Base-by-base conservation (phyloP, 2,113 vertebrate genomes). In the Xiphophorus couchianus region DNA sequence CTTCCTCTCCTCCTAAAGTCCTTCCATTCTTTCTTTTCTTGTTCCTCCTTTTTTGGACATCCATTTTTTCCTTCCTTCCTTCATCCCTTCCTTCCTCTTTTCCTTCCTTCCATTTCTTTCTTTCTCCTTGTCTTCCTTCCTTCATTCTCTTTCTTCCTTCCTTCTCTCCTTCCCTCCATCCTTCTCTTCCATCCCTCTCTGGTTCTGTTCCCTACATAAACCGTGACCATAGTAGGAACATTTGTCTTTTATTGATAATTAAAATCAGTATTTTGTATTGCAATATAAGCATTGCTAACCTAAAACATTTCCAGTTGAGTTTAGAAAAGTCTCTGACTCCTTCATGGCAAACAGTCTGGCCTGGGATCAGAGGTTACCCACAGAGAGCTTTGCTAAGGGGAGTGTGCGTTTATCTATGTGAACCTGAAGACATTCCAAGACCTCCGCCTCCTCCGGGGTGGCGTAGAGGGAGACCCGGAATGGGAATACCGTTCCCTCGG, bases 361-460 rank as follows among this genome's bases (percentile, higher is more conserved):
- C 5, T 6, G 44, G 51, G 51, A 58, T 17, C 25, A 17, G 5
- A 1, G 44, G 51, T 58, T 64, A 54, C 44, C 35, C 39, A 25
- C 37, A 35, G 25, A 33, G 11, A 37, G 9, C 37, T 69, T 64
- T 30, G 2, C 48, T 78, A 19, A 66, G n/a, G n/a, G 22, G 1
- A 4, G n/a, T 60, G 68, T n/a, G 60, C 62, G 65, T 79, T 69
- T 19, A 35, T 85, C 28, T 68, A 15, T 44, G 77, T 73, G 69
- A 75, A 51, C 51, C 66, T 61, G 42, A n/a, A 74, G 77, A 71
- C 81, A 64, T 74, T 68, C 54, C 58, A 69, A 30, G 62, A 58
- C 69, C 67, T 62, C 69, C 27, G 6, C 72, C 74, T 71, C 80
- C 71, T 62, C 30, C n/a, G 60, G 69, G 33, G 35, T 2, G 35